A percentile compares a stretch with the other conserved stretches of the same genome.
Conservation (phyloP, 1,140 invertebrate species). For the Caenorhabditis elegans region WBcel235 BX284606.5:11404001-11404500, state of each 20-base stretch:
- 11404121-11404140: neutral
- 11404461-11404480: too few species aligned
- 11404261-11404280: neutral
- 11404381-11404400: neutral
- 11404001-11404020: neutral
- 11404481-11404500: too few species aligned
- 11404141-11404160: neutral
- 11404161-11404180: neutral
- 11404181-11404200: neutral
- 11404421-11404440: too few species aligned
- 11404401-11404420: neutral
- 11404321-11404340: neutral
- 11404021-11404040: neutral
- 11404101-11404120: too few species aligned
- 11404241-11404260: too few species aligned
- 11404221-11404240: too few species aligned
- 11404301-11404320: neutral
- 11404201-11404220: neutral
- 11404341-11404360: neutral
- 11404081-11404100: neutral
- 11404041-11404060: neutral
- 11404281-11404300: neutral
- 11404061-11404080: neutral
- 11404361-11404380: slow-evolving; percentile 6
- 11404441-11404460: too few species aligned